Conservation (phyloP, 1,140 invertebrate genomes). For the Planococcus citri region DNA sequence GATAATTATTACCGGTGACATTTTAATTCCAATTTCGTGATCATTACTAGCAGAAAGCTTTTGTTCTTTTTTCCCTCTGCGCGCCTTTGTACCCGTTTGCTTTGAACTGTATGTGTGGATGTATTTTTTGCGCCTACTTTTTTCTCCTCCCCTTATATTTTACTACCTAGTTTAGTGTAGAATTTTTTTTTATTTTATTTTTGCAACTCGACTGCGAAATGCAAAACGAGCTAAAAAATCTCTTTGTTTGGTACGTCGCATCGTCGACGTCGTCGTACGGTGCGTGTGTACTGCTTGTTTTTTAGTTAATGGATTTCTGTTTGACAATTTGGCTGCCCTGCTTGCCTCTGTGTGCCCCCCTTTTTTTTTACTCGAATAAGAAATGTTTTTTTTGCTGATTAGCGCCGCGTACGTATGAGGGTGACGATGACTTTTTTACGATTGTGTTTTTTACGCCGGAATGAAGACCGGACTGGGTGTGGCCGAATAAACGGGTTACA, state of each 20-base stretch:
- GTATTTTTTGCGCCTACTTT: background rate
- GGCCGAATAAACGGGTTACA: no score
- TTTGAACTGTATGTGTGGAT: no score
- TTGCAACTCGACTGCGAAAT: background rate
- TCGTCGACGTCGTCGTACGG: no score
- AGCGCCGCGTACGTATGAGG: no score
- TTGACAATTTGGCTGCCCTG: background rate
- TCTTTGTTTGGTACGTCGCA: background rate
- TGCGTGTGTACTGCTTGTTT: background rate
- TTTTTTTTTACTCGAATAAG: no score
- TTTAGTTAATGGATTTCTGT: background rate
- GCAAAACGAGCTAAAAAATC: background rate
- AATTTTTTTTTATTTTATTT: no score
- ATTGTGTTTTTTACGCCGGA: no score
- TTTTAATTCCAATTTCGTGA: conserved; percentile 20
- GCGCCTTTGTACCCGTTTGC: background rate
- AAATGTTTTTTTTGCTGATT: no score
- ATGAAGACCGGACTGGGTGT: no score
- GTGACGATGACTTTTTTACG: no score
- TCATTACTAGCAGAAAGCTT: conserved; percentile 14
- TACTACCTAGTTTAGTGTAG: background rate
- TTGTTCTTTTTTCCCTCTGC: background rate
- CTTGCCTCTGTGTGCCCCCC: no score
- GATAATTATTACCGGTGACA: conserved; percentile 19
- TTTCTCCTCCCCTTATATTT: background rate